These are phyloP conservation scores for Chlorocebus sabaeus DNA, from an alignment of 2,113 vertebrate species.

Conservation along the genomic window DNA sequence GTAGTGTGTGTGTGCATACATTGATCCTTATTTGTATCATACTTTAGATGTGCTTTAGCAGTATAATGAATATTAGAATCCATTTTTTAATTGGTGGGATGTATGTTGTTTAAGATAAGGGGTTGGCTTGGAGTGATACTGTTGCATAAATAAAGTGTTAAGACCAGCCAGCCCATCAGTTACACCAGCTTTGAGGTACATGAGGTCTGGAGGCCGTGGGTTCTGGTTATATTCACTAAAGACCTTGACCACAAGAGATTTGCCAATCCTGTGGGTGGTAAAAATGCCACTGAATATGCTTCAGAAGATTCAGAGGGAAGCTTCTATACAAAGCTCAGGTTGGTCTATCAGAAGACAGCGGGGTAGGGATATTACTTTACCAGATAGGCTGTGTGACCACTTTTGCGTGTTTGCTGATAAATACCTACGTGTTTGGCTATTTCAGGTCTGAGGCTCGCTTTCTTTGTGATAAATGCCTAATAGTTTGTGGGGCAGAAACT, in stretches of 20 bases:
- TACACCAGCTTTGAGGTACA: background rate
- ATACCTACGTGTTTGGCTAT: background rate
- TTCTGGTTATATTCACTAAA: background rate
- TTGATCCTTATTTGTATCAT: background rate
- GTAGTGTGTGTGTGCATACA: background rate
- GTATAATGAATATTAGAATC: too few species aligned
- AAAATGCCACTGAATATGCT: background rate
- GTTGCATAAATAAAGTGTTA: background rate
- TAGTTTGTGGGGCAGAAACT: background rate
- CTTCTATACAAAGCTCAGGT: background rate
- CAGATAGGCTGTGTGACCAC: background rate
- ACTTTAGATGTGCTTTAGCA: background rate
- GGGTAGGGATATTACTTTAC: background rate
- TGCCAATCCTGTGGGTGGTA: background rate
- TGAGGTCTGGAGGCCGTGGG: background rate
- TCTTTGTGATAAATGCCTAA: background rate
- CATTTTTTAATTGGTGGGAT: background rate
- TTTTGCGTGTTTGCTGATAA: background rate
- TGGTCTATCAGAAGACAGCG: background rate
- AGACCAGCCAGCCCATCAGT: background rate
- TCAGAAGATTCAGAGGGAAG: background rate
- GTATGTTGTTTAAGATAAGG: background rate
- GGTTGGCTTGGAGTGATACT: background rate
- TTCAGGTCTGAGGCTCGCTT: background rate
- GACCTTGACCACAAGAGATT: background rate